Conservation (phyloP, 2,113 vertebrate genomes). For the Embiotoca jacksoni region DNA sequence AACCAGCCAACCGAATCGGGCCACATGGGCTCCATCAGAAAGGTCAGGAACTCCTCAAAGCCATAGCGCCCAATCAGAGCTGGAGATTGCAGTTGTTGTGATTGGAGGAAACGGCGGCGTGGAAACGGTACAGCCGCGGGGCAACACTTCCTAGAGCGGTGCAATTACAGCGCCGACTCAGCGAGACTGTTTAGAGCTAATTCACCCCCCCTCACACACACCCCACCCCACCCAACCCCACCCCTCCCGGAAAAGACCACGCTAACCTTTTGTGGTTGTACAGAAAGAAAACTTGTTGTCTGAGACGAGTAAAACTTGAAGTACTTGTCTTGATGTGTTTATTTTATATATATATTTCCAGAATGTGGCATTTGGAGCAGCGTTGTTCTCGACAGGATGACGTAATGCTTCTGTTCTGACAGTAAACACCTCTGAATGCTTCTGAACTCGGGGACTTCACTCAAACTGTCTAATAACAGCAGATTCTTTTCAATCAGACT, state of each 20-base stretch:
- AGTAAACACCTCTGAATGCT: neutral
- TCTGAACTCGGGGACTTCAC: too few species aligned
- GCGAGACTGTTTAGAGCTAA: conserved; percentile 57
- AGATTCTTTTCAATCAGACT: conserved; percentile 12
- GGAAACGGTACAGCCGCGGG: conserved; percentile 46
- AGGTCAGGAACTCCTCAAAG: conserved; percentile 73
- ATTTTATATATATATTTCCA: neutral
- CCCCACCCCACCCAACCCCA: conserved; percentile 18
- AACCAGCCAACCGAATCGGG: conserved; percentile 74
- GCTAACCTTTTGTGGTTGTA: conserved; percentile 40
- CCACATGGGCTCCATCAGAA: conserved; percentile 74
- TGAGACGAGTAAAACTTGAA: conserved; percentile 43
- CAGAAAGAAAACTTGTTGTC: conserved; percentile 15
- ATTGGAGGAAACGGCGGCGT: conserved; percentile 45
- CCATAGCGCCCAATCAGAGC: conserved; percentile 63
- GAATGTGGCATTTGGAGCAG: conserved; percentile 2
- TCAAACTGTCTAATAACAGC: conserved; percentile 2
- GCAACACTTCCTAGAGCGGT: conserved; percentile 39
- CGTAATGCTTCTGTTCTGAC: neutral
- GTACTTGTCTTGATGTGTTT: conserved; percentile 20
- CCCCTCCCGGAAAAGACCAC: conserved; percentile 15
- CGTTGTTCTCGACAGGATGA: neutral
- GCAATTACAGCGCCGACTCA: conserved; percentile 68
- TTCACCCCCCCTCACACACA: conserved; percentile 17
- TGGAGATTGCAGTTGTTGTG: conserved; percentile 61